Evolutionary conservation across 2,113 vertebrate species (phyloP).

Genomic region (Tupaia chinensis): DNA sequence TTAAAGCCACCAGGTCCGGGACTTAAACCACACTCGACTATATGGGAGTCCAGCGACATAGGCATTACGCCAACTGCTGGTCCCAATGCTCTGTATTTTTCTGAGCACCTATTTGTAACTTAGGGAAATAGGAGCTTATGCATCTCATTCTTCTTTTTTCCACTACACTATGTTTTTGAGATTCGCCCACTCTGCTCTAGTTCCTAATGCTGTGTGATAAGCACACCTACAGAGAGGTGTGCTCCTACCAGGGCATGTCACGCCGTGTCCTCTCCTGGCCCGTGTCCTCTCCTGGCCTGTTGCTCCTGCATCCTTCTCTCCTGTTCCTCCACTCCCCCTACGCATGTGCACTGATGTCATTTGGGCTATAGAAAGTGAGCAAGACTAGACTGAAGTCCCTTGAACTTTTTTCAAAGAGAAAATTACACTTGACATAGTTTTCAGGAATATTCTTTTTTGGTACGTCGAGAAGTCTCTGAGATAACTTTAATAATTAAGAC

Average conservation of each 20-base stretch:
- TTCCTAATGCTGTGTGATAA: not conserved
- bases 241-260: not conserved
- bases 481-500: not conserved
- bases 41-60: too few relatives aligned
- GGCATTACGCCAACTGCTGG: too few relatives aligned
- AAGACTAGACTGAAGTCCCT: not conserved
- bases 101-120: not conserved
- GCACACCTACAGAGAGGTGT: fast-evolving
- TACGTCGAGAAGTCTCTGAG: not conserved
- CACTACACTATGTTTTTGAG: not conserved
- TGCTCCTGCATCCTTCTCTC: not conserved
- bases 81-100: not conserved
- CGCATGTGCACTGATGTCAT: too few relatives aligned
- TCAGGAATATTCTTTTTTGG: not conserved
- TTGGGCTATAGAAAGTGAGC: not conserved
- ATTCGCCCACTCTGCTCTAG: not conserved
- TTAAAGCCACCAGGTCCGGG: too few relatives aligned
- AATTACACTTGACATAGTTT: not conserved
- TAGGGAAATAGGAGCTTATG: not conserved
- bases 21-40: too few relatives aligned
- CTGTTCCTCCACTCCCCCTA: not conserved
- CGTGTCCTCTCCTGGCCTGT: not conserved
- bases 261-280: not conserved
- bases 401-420: conserved; percentile 32
- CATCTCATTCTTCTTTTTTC: not conserved